phyloP scores from a whole-genome alignment of 1,140 invertebrate species.

The Notospermus geniculatus region DNA sequence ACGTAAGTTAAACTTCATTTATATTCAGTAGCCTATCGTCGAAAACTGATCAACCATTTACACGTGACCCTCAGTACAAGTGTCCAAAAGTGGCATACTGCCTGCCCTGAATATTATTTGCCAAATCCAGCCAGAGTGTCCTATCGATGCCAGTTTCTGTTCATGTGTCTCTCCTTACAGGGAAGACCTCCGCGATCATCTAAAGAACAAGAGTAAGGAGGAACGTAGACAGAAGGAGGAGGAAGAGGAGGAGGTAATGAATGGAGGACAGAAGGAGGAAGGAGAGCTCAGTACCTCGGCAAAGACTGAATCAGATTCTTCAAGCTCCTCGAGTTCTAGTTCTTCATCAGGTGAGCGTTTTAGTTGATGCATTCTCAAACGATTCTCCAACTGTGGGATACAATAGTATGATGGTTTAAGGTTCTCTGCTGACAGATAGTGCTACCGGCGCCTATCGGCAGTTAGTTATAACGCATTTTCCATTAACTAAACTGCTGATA shows the following conservation, averaged over 20 bases:
- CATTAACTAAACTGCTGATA: too few species aligned
- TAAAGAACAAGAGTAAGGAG: conserved; percentile 77
- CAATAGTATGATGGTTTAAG: too few species aligned
- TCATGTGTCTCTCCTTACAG: conserved; percentile 50
- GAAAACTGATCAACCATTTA: too few species aligned
- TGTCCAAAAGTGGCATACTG: too few species aligned
- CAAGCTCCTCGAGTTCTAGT: conserved; percentile 15
- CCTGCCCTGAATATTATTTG: neutral
- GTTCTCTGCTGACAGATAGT: too few species aligned
- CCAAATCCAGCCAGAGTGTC: neutral
- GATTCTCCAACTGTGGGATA: too few species aligned
- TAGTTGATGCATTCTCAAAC: too few species aligned
- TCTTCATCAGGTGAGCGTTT: conserved; percentile 22
- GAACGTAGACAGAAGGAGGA: conserved; percentile 35
- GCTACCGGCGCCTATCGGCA: too few species aligned
- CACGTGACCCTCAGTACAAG: too few species aligned
- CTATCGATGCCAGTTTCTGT: too few species aligned
- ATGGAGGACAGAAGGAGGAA: conserved; percentile 13
- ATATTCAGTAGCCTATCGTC: too few species aligned
- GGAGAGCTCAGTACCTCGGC: neutral
- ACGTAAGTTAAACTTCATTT: conserved; percentile 64
- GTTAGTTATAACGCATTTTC: too few species aligned
- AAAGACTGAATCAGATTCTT: conserved; percentile 9
- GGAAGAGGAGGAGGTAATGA: conserved; percentile 16
- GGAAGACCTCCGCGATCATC: conserved; percentile 85